Conservation (phyloP, 2,113 vertebrate genomes). For the Anguilla japonica region DNA sequence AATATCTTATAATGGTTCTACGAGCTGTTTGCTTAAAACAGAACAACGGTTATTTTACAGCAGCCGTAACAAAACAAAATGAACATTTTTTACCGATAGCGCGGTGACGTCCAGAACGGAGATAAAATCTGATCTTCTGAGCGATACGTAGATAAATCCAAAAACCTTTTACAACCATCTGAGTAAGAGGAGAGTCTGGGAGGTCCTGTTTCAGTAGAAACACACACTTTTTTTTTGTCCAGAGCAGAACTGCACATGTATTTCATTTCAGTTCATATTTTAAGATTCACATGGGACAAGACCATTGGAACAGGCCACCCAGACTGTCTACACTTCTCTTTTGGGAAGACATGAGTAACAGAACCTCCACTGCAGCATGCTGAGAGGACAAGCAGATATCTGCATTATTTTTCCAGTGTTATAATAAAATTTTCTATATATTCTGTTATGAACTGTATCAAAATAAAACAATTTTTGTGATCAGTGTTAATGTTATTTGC, state of each 20-base stretch:
- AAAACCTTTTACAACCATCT: neutral
- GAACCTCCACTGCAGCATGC: neutral
- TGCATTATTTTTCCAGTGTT: too few species aligned
- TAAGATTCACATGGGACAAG: too few species aligned
- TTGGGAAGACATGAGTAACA: neutral
- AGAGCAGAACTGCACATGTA: neutral
- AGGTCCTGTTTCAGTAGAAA: neutral
- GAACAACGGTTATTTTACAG: neutral
- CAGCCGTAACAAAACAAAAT: neutral
- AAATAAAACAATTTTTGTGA: too few species aligned
- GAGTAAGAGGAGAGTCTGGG: neutral
- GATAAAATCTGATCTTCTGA: neutral
- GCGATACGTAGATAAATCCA: neutral
- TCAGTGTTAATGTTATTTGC: too few species aligned
- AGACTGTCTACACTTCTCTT: too few species aligned
- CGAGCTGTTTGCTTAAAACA: neutral
- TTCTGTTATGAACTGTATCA: too few species aligned
- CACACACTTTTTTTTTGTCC: neutral
- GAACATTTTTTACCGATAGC: neutral
- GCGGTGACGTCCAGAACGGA: neutral
- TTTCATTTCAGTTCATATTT: too few species aligned
- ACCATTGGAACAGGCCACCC: too few species aligned
- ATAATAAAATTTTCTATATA: too few species aligned
- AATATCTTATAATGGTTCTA: neutral
- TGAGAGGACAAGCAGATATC: neutral